Base-by-base conservation (phyloP, 1,140 invertebrate genomes). In the Dreissena rostriformis region DNA sequence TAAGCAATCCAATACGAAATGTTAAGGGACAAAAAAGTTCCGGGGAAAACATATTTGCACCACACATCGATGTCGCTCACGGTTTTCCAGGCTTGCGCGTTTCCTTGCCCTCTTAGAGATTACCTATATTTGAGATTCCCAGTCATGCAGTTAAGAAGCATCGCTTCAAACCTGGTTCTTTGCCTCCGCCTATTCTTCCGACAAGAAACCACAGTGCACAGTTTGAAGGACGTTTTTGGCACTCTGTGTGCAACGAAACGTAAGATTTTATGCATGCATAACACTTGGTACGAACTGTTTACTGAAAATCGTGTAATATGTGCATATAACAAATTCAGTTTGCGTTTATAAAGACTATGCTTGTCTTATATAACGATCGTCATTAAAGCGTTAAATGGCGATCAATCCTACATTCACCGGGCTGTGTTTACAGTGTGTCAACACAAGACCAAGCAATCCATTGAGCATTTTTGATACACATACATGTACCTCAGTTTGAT, bases 1-100 rank as follows among this genome's bases (percentile, higher is more conserved):
- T 93, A 95, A 17, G 93, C 88, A n/a, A 92, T 86, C 95, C 95
- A 95, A 88, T 95, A 95, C 66, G 94, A 89, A n/a, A 93, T 86
- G 87, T 95, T 95, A 65, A 95, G 90, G 7, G 94, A 76, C 65
- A 91, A 86, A 87, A 95, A 95, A 0, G 92, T 91, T 15, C 93
- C 78, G 0, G 95, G 95, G 88, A 95, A 95, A 17, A 94, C 81
- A 57, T 94, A 90, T 19, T 95, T 88, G 15, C 94, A 90, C 70
- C 94, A 92, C 19, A 94, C 94, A 86, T 95, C 95, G 61, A 95
- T 94, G 89, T 92, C 92, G 81, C 93, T 94, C 22, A 92, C 90
- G 77, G 91, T 91, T 74, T 92, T 92, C n/a, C 88, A 87, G 0
- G 70, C 71, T 49, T 88, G 81, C 7, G 85, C 61, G 53, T 91